Base-by-base conservation (phyloP, 2,113 vertebrate species). In the Psilopsiagon aurifrons region DNA sequence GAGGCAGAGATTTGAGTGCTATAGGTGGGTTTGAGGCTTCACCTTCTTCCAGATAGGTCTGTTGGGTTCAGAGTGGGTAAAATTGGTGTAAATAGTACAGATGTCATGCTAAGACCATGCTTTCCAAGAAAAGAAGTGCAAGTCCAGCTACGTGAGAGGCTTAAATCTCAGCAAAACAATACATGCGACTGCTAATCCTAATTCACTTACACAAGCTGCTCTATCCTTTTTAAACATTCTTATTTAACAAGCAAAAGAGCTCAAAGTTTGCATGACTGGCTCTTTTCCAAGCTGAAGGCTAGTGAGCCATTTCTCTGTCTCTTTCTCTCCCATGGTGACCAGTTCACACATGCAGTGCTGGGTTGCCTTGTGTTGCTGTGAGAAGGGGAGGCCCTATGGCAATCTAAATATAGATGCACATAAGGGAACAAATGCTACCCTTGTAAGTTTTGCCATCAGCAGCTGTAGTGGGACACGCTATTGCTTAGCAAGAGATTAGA, bases 391-490 rank as follows among this genome's bases (percentile, higher is more conserved):
- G 43, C 75, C 77, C 81, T 39, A 15, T 77, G 88, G 77, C 90
- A 55, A 82, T 54, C 78, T 78, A 88, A 93, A 88, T 85, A 80
- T 62, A 92, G 84, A 83, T 15, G n/a, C 59, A 70, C 90, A 92
- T 15, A 43, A 76, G 49, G 94, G 86, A 93, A 91, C 95, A 95
- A 97, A 94, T 69, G 66, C 81, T 76, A n/a, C 74, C 88, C 80
- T 85, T 28, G 80, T 96, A 86, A 95, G 94, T 96, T 94, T 66
- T 86, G 92, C 91, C 91, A 70, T 95, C 88, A 82, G 91, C 96
- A 93, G 92, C 95, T 89, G 96, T 77, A 57, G 83, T 23, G 69
- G 88, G 91, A 82, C 94, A 93, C 23, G 28, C 83, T 64, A 86
- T 75, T 89, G 86, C 95, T 86, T 86, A 86, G 93, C 90, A 81